A percentile compares a stretch with the other conserved stretches of the same genome.
Conservation (phyloP, 2,113 vertebrate genomes). For the Ophiodon elongatus region DNA sequence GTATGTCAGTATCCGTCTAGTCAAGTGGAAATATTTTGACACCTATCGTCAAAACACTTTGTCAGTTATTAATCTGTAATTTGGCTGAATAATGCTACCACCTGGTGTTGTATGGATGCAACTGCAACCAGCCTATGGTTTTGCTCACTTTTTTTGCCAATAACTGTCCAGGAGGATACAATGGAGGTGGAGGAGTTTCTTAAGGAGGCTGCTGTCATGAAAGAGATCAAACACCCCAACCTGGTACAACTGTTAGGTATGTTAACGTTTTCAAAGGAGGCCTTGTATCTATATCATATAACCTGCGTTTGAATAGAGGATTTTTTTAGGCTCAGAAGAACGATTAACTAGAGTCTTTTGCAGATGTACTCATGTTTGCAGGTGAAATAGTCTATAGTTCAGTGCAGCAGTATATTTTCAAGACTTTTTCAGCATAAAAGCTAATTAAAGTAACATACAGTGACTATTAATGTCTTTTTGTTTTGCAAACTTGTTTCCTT, state of each 20-base stretch:
- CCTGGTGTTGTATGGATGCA: slow-evolving; percentile 55
- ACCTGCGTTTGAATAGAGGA: background rate
- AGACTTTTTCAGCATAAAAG: background rate
- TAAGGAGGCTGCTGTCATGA: slow-evolving; percentile 98
- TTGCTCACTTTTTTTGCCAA: slow-evolving; percentile 16
- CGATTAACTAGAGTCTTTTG: background rate
- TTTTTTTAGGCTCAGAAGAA: background rate
- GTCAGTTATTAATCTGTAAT: background rate
- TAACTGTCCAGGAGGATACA: slow-evolving; percentile 92
- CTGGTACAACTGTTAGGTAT: slow-evolving; percentile 96
- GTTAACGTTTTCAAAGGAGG: slow-evolving; percentile 41
- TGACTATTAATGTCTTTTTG: background rate
- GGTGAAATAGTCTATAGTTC: background rate
- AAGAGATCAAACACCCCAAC: slow-evolving; percentile 99
- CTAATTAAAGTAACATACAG: background rate
- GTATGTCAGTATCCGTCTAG: background rate
- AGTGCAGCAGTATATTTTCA: background rate
- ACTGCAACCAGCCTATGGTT: slow-evolving; percentile 37
- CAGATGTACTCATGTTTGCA: background rate
- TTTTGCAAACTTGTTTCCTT: background rate
- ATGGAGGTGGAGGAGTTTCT: slow-evolving; percentile 99
- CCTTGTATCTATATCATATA: background rate
- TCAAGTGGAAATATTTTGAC: slow-evolving; percentile 20
- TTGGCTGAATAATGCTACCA: slow-evolving; percentile 60
- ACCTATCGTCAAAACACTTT: background rate